Percentiles rank a stretch among this genome's conserved stretches.
Evolutionary conservation across 1,140 invertebrate genomes (phyloP).

Genomic region (Globodera ellingtonae): DNA sequence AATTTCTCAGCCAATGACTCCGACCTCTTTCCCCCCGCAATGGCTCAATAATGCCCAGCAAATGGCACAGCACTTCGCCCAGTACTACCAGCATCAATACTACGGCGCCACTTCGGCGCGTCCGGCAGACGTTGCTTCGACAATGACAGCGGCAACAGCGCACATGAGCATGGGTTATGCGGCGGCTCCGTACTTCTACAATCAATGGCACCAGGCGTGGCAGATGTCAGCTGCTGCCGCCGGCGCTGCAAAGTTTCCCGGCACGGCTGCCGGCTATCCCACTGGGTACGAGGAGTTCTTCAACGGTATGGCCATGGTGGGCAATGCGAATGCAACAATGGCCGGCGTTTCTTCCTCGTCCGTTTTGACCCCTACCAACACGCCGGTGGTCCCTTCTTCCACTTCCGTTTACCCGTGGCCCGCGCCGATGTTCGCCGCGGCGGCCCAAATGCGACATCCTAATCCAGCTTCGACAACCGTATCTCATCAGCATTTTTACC

Average conservation of each 20-base stretch:
- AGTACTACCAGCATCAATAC: constrained; percentile 26
- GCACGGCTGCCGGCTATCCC: neutral
- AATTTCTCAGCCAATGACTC: neutral
- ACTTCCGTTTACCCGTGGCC: constrained; percentile 2
- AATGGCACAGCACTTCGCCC: constrained; percentile 23
- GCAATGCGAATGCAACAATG: neutral
- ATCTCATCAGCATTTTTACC: neutral
- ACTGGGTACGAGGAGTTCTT: constrained; percentile 1
- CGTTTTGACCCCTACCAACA: neutral
- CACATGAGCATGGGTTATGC: constrained; percentile 17
- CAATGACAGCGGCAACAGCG: neutral
- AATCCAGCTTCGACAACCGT: neutral
- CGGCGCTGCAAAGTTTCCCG: neutral
- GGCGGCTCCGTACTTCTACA: constrained; percentile 20
- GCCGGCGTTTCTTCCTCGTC: constrained; percentile 5
- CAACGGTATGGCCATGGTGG: neutral
- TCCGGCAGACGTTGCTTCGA: neutral
- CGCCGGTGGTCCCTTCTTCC: neutral
- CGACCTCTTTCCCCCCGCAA: constrained; percentile 14
- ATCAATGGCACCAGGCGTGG: constrained; percentile 24
- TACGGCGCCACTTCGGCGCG: neutral
- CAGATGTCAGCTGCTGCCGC: constrained; percentile 20
- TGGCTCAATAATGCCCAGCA: constrained; percentile 14
- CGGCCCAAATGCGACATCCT: neutral
- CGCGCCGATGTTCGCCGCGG: neutral